Conservation (phyloP, 2,888 invertebrate species). For the Bedellia somnulentella region DNA sequence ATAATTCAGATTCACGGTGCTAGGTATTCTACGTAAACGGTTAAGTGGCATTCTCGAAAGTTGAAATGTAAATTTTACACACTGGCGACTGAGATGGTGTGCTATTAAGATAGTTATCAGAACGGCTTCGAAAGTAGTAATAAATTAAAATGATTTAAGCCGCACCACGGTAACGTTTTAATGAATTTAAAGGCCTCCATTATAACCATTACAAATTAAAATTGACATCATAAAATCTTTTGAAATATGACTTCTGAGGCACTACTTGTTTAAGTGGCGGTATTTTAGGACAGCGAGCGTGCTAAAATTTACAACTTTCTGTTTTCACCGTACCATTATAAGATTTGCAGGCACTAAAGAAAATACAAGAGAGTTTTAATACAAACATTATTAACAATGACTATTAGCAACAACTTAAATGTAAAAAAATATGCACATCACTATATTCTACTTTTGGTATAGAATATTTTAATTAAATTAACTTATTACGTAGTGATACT, state of each 20-base stretch:
- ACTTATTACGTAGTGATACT: too few relatives aligned
- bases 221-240: too few relatives aligned
- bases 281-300: too few relatives aligned
- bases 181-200: too few relatives aligned
- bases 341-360: too few relatives aligned
- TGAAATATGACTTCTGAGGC: too few relatives aligned
- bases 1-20: slow-evolving; percentile 1
- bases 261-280: too few relatives aligned
- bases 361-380: too few relatives aligned
- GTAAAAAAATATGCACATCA: slow-evolving; percentile 23
- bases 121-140: slow-evolving; percentile 23
- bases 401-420: slow-evolving; percentile 50
- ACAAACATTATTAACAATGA: slow-evolving; percentile 52
- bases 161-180: slow-evolving; percentile 24
- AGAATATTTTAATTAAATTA: too few relatives aligned
- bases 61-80: slow-evolving; percentile 27
- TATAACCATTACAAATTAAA: too few relatives aligned
- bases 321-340: too few relatives aligned
- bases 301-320: too few relatives aligned
- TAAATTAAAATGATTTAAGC: slow-evolving; percentile 17
- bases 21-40: slow-evolving; percentile 18
- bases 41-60: slow-evolving; percentile 29
- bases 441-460: slow-evolving; percentile 58
- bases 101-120: slow-evolving; percentile 22
- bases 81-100: slow-evolving; percentile 25